phyloP scores from a whole-genome alignment of 2,113 vertebrate species.

The Natator depressus region DNA sequence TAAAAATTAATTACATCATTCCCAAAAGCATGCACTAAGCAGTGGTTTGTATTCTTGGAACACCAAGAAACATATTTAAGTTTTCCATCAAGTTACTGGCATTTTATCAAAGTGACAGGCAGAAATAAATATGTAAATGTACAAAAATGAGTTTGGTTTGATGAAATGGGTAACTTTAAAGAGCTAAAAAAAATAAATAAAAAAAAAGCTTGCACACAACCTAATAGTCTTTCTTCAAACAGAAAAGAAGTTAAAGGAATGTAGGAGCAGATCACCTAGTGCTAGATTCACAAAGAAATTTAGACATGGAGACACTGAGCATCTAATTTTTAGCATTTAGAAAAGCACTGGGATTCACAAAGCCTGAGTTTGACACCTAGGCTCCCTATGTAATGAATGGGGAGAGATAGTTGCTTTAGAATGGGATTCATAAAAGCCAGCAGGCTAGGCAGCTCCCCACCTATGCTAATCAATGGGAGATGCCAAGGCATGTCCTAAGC shows the following conservation, averaged over 20 bases:
- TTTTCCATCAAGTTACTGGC: not conserved
- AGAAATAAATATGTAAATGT: not conserved
- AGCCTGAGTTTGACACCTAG: no score
- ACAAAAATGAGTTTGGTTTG: not conserved
- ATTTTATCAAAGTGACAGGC: not conserved
- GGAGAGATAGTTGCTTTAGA: no score
- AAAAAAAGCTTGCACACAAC: not conserved
- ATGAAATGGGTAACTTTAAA: not conserved
- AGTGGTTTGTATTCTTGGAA: not conserved
- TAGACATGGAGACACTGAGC: not conserved
- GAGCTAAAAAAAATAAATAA: not conserved
- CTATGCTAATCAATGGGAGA: no score
- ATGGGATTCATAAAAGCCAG: no score
- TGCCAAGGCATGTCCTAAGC: no score
- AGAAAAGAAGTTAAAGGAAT: accelerated
- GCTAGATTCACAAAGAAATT: not conserved
- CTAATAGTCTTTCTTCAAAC: not conserved
- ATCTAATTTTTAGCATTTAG: not conserved
- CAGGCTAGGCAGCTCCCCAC: no score
- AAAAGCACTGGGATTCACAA: no score
- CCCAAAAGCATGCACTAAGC: not conserved
- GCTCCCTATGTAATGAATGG: no score
- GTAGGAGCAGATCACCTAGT: not conserved
- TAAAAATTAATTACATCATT: not conserved
- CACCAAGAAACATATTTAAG: not conserved